Evolutionary conservation across 2,888 invertebrate genomes (phyloP), one percentile per base, ranked within the genome.

Genomic region (Dascillus cervinus): DNA sequence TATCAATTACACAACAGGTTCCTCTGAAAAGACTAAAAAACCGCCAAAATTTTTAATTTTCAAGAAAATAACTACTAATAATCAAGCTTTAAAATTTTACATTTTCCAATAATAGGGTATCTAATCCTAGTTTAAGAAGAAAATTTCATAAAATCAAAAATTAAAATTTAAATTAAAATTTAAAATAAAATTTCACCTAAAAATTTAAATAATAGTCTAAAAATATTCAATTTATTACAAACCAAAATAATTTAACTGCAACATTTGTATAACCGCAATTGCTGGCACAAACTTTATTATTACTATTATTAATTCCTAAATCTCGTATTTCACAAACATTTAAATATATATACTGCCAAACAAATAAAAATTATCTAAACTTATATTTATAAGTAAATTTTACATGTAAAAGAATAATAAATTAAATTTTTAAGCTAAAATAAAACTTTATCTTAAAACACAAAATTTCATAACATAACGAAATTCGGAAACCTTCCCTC

Each of bases 11-110:
- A 69, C 67, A 67, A 74, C 75, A 77, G 70, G 69, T 77, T 78
- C 75, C 76, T 75, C 75, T 77, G 70, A 74, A 72, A 67, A 68
- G 73, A 74, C 68, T 75, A 73, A 75, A 73, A 73, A 73, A 76
- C 74, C 73, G 77, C 75, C 75, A 77, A 73, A 69, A 71, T 72
- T 69, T 73, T 77, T 75, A 73, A 75, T 67, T 77, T 77, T 77
- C 62, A 71, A 72, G 71, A 71, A 61, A 65, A 67, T 72, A 64
- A 56, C 64, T 67, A 62, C 39, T 75, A 75, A 66, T 75, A 71
- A 70, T 71, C 70, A 61, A 69, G 60, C 59, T 59, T 36, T 21
- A 41, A 55, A 46, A 62, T 68, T 56, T 57, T 50, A 56, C 50
- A 56, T 58, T 58, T 61, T 58, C 62, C 56, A 66, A 75, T 76